Evolutionary conservation across 2,797 vertebrate genomes (phyloP), one percentile per base, ranked within the genome.

Genomic region (Percopsis omiscomaycus): DNA sequence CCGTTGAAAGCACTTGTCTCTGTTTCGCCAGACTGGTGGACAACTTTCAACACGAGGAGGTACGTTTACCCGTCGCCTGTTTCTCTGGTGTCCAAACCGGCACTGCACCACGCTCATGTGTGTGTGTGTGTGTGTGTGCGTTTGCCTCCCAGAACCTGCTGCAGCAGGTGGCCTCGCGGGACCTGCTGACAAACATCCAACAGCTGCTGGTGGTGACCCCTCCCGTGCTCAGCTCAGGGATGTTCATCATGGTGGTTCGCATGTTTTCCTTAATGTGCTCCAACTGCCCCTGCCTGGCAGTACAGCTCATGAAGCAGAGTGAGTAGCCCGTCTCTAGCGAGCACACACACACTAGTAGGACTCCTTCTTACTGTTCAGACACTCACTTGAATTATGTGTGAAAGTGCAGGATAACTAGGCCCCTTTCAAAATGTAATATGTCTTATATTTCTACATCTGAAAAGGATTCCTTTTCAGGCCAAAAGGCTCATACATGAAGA

Each of bases 161-260:
- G 61, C 98, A 99, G 90, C 96, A 99, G 84, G 97, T 99, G 84
- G 97, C 97, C 27, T 98, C 96, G 32, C 94, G 95, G 78, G 97
- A 99, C 84, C 92, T 99, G 79, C 91, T 99, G 82, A 98, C 97
- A 61, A 98, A 99, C 86, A 97, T 98, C 81, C 98, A 99, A 88
- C 98, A 99, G 75, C 94, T 99, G 62, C 85, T 99, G 88, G 97
- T 99, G 0, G 96, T 99, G 80, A 99, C 97, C 2, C 98, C 98
- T 64, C 98, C 98, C 3, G 94, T 99, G 75, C 91, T 99, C 85
- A 99, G 97, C 92, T 98, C 98, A 37, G 97, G 97, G 83, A 99
- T 99, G 98, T 99, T 99, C 88, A 99, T 99, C 86, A 99, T 99
- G 97, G 98, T 99, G 73, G 98, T 99, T 78, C 96, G 98, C 84